A percentile compares a stretch with the other conserved stretches of the same genome.
phyloP scores from a whole-genome alignment of 2,113 vertebrate genomes.

The Felis chaus region DNA sequence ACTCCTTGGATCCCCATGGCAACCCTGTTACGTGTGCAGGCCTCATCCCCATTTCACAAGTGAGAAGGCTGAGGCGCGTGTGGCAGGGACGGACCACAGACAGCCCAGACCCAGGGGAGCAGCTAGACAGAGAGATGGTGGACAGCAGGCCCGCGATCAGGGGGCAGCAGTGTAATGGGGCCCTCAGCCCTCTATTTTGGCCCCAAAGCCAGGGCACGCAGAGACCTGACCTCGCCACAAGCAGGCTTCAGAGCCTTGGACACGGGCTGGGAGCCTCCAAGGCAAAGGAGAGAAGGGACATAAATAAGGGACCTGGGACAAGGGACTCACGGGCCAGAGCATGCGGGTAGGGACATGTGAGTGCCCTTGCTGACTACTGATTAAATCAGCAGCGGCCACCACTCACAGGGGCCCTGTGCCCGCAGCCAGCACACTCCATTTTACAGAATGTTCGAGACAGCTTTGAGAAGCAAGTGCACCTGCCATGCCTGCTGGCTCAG shows the following conservation, averaged over 20 bases:
- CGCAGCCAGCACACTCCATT: neutral
- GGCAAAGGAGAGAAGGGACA: neutral
- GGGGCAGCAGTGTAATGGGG: neutral
- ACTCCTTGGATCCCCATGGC: neutral
- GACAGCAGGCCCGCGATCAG: neutral
- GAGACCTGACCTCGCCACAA: neutral
- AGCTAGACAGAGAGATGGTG: neutral
- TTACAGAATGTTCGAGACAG: neutral
- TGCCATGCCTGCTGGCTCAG: neutral
- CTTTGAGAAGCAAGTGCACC: neutral
- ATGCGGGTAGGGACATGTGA: rapidly evolving
- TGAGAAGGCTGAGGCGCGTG: neutral
- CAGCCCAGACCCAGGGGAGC: neutral
- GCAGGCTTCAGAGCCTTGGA: neutral
- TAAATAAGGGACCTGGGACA: neutral
- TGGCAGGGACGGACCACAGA: neutral
- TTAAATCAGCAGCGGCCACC: neutral
- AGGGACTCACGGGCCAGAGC: neutral
- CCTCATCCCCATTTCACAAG: neutral
- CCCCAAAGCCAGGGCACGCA: neutral
- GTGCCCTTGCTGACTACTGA: neutral
- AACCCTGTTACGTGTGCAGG: neutral
- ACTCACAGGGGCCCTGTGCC: neutral
- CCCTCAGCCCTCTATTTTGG: too few species aligned
- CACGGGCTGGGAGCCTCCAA: neutral